Conservation (phyloP, 1,140 invertebrate genomes). For the Scaptodrosophila lebanonensis region DNA sequence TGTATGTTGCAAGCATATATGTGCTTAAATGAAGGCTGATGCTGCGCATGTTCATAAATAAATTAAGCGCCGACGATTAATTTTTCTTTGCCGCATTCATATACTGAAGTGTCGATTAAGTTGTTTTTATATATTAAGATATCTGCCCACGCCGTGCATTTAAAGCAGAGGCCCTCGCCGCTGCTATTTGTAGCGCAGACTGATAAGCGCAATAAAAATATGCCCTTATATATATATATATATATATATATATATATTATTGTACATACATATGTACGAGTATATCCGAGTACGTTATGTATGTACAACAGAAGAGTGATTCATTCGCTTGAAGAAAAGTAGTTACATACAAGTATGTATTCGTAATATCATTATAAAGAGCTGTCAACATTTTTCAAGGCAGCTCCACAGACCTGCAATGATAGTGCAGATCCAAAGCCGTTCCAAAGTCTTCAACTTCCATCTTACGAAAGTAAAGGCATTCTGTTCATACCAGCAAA, state of each 20-base stretch:
- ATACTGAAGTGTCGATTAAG: constrained; percentile 55
- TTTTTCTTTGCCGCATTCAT: constrained; percentile 18
- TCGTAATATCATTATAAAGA: too few species aligned
- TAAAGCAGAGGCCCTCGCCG: constrained; percentile 25
- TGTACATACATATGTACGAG: constrained; percentile 25
- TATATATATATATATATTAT: constrained; percentile 1
- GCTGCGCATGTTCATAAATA: constrained; percentile 33
- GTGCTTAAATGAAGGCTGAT: constrained; percentile 5
- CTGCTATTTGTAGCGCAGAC: constrained; percentile 15
- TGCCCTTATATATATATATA: not conserved
- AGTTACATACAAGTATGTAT: too few species aligned
- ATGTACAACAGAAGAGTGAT: too few species aligned
- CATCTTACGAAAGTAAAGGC: too few species aligned
- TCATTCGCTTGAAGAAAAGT: too few species aligned
- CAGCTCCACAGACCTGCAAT: too few species aligned
- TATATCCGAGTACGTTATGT: too few species aligned
- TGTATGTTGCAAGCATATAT: constrained; percentile 2
- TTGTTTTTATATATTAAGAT: constrained; percentile 54
- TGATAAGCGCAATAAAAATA: too few species aligned
- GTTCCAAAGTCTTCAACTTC: too few species aligned
- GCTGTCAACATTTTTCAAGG: too few species aligned
- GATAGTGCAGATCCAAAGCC: too few species aligned
- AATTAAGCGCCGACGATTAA: constrained; percentile 59
- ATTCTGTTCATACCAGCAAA: too few species aligned
- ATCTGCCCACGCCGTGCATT: constrained; percentile 5